Base-by-base conservation (phyloP, 1,140 invertebrate species). In the Helicoverpa armigera region DNA sequence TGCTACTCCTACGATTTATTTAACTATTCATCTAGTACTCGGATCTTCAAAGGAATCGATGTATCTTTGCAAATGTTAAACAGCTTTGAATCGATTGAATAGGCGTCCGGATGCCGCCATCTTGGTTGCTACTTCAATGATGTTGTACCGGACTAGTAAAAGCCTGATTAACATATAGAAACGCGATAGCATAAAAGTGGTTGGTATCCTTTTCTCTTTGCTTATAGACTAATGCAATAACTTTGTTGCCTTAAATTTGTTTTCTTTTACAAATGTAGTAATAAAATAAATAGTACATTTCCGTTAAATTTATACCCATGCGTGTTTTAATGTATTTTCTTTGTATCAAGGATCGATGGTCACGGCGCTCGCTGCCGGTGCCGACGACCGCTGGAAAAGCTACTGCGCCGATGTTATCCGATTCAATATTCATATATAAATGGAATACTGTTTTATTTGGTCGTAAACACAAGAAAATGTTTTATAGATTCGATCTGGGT, bases 1-100 rank as follows among this genome's bases (percentile, higher is more conserved):
- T 56, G 12, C 23, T 18, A 12, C 35, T 48, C 63, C 60, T 14
- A 31, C 23, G 35, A 67, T 67, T 18, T 67, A 48, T 50, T 50
- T 67, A 67, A 67, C 35, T 35, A 48, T 50, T 67, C 43, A 35
- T 50, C 35, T 50, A 18, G 43, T 12, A 65, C 16, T 16, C 14
- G 48, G 61, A 48, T 67, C 63, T 67, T 67, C 43, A 67, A 67
- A 67, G 63, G 63, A 67, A 50, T 67, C 63, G 35, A 67, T 67
- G 16, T 67, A 50, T 16, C 63, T 67, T 50, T 67, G 63, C 48
- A 67, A 50, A 43, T 43, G n/a, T 50, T 67, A 67, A 67, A 67
- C 11, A 18, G 63, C 43, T 65, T 43, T 16, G 35, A 58, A 58
- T 63, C 29, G 60, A 63, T 31, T 63, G 35, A 16, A 65, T 65